Conservation (phyloP, 35 echinoderm and acorn worm species). For the Holothuria glaberrima region DNA sequence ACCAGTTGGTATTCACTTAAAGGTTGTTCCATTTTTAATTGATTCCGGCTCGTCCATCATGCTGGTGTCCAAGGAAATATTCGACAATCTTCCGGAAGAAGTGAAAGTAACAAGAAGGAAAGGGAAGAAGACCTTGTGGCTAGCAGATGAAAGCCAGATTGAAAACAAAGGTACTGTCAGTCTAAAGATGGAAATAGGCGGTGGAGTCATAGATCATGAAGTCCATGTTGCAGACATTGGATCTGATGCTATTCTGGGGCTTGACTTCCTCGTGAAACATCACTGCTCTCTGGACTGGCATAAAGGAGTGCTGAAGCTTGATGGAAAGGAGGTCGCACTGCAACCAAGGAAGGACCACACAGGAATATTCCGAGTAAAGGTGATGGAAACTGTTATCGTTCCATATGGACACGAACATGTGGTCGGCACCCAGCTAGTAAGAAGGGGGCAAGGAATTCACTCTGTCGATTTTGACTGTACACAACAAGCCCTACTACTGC, state of each 20-base stretch:
- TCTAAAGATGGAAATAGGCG: neutral
- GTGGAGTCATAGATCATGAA: neutral
- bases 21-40: too few relatives aligned
- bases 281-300: neutral
- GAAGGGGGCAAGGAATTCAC: neutral
- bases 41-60: too few relatives aligned
- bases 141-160: too few relatives aligned
- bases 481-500: neutral
- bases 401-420: neutral
- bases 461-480: neutral
- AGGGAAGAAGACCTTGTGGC: too few relatives aligned
- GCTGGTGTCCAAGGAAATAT: too few relatives aligned
- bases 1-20: too few relatives aligned
- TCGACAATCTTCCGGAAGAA: too few relatives aligned
- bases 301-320: neutral
- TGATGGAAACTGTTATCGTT: neutral
- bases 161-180: too few relatives aligned
- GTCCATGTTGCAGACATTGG: conserved; percentile 2
- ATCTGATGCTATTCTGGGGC: neutral
- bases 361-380: neutral
- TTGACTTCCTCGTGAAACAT: neutral
- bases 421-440: neutral
- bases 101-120: too few relatives aligned
- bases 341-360: neutral
- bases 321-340: neutral